Evolutionary conservation across 2,113 vertebrate genomes (phyloP).

Genomic region (Petromus typicus): DNA sequence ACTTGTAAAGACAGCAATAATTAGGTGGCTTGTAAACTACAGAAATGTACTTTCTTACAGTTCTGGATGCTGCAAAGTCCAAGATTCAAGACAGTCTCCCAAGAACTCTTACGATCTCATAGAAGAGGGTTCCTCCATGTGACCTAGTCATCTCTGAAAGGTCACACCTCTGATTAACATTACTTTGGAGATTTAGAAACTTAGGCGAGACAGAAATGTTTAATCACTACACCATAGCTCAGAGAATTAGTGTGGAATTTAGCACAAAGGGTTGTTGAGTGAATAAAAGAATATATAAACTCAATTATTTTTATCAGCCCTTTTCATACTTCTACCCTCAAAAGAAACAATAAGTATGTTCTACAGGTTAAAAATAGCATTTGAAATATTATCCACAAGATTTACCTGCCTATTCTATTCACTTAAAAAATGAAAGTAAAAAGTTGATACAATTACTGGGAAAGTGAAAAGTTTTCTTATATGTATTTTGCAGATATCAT

Average conservation of each 20-base stretch:
- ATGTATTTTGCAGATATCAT: neutral
- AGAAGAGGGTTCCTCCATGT: no score
- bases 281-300: neutral
- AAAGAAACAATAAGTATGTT: conserved; percentile 13
- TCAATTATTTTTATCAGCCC: neutral
- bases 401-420: conserved; percentile 9
- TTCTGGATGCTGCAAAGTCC: neutral
- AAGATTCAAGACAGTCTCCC: neutral
- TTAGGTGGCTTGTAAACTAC: neutral
- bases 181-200: neutral
- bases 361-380: neutral
- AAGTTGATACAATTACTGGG: neutral
- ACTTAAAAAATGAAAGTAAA: neutral
- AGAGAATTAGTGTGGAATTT: neutral
- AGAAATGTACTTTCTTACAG: neutral
- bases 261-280: neutral
- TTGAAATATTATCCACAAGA: neutral
- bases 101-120: neutral
- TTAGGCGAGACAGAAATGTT: neutral
- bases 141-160: neutral
- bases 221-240: neutral
- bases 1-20: neutral
- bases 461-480: neutral
- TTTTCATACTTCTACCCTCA: neutral
- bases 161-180: neutral